Evolutionary conservation across 2,888 invertebrate genomes (phyloP), one percentile per base, ranked within the genome.

Genomic region (Hybos culiciformis): DNA sequence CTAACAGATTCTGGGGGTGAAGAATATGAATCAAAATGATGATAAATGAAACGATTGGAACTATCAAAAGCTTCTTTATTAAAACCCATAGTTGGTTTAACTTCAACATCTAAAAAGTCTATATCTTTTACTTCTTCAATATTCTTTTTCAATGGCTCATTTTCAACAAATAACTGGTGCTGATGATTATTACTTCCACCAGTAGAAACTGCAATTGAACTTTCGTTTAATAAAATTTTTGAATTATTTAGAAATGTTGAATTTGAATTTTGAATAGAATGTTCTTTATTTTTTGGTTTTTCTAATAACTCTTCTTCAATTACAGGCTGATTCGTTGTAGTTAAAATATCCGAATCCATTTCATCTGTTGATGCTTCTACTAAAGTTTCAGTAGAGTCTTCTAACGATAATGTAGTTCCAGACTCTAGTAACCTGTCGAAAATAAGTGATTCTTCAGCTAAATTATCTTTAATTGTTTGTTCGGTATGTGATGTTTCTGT

Each of bases 21-120:
- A 4, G 36, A 14, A 20, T 26, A 14, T n/a, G 40, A 21, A 7
- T 40, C 44, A 8, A 50, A 39, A 18, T 50, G 48, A 29, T 50
- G 48, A 29, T 50, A 50, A 1, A 50, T 40, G 44, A 50, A 50
- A 33, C 48, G 39, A 39, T 50, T 47, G 15, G 42, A 44, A n/a
- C 41, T 42, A 34, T 48, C 46, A 15, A 43, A 45, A 39, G 17
- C 45, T 24, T 50, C 48, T n/a, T n/a, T n/a, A n/a, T n/a, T n/a
- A n/a, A n/a, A n/a, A n/a, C n/a, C 29, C 36, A 36, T 36, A 20
- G 21, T n/a, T 14, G 36, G 21, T 36, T 36, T 21, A 21, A 14
- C 7, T 14, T 36, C 36, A 14, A 20, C 36, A 36, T 36, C 20
- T 18, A 31, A 17, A n/a, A n/a, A n/a, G n/a, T n/a, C n/a, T n/a